Conservation (phyloP, 1,140 invertebrate genomes). For the Venturia canescens region DNA sequence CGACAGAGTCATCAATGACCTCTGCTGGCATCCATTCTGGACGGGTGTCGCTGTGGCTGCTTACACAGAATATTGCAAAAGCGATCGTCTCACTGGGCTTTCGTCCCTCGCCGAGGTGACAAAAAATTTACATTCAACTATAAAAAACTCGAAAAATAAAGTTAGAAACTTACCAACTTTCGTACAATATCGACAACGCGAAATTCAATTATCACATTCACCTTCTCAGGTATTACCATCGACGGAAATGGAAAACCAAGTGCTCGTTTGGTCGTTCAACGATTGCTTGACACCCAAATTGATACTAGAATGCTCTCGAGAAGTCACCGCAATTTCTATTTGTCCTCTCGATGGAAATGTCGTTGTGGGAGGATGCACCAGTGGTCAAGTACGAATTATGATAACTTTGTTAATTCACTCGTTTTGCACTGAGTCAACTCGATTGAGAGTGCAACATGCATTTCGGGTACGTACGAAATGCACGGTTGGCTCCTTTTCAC, state of each 20-base stretch:
- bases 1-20: constrained; percentile 81
- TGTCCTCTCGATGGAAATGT: constrained; percentile 83
- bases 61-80: constrained; percentile 78
- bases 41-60: constrained; percentile 81
- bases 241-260: constrained; percentile 79
- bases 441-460: no score
- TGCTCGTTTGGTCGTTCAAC: constrained; percentile 85
- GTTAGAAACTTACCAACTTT: neutral
- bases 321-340: constrained; percentile 81
- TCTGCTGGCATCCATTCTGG: constrained; percentile 83
- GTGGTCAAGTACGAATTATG: constrained; percentile 78
- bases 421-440: neutral
- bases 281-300: constrained; percentile 84
- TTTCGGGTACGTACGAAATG: no score
- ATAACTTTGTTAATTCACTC: neutral
- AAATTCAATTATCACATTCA: neutral
- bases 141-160: neutral
- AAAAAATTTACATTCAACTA: neutral
- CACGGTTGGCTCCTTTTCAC: no score
- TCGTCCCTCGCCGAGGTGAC: constrained; percentile 45
- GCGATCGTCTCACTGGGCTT: constrained; percentile 60
- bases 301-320: constrained; percentile 81
- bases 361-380: constrained; percentile 83
- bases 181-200: neutral
- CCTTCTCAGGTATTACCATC: constrained; percentile 75